A percentile compares a stretch with the other conserved stretches of the same genome.
phyloP scores from a whole-genome alignment of 2,797 vertebrate species.

The Lindbergichthys nudifrons region DNA sequence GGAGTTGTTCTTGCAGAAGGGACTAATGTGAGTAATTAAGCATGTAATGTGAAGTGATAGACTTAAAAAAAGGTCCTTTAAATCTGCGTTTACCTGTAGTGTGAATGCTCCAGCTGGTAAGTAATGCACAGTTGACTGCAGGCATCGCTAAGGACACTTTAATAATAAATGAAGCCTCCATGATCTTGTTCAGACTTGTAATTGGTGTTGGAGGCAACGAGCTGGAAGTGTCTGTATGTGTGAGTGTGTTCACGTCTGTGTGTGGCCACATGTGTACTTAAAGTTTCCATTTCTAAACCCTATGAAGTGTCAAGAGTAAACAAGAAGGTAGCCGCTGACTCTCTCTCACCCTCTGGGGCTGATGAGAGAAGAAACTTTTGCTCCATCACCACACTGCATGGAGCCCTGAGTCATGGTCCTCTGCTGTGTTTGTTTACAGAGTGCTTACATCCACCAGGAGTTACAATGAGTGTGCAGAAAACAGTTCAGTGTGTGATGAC shows the following conservation, averaged over 20 bases:
- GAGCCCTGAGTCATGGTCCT: not conserved
- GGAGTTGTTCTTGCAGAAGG: not conserved
- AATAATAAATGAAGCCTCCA: conserved; percentile 16
- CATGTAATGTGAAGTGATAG: not conserved
- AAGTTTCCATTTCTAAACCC: not conserved
- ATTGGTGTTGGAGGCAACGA: not conserved
- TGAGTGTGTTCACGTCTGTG: not conserved
- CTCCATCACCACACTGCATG: not conserved
- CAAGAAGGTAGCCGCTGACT: not conserved
- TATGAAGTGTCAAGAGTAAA: not conserved
- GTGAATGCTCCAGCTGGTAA: not conserved
- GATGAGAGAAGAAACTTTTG: not conserved
- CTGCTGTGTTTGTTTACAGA: not conserved
- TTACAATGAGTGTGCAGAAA: conserved; percentile 1
- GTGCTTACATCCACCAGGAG: not conserved
- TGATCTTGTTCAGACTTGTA: conserved; percentile 5
- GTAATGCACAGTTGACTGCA: not conserved
- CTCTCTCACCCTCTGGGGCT: not conserved
- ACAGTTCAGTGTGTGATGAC: not conserved
- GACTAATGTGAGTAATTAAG: not conserved
- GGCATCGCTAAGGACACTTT: not conserved
- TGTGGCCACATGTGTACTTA: not conserved
- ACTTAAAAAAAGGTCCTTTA: not conserved
- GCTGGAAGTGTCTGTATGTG: not conserved
- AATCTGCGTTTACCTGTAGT: not conserved